Conservation (phyloP, 2,888 invertebrate species). For the Andrena chrysosceles region DNA sequence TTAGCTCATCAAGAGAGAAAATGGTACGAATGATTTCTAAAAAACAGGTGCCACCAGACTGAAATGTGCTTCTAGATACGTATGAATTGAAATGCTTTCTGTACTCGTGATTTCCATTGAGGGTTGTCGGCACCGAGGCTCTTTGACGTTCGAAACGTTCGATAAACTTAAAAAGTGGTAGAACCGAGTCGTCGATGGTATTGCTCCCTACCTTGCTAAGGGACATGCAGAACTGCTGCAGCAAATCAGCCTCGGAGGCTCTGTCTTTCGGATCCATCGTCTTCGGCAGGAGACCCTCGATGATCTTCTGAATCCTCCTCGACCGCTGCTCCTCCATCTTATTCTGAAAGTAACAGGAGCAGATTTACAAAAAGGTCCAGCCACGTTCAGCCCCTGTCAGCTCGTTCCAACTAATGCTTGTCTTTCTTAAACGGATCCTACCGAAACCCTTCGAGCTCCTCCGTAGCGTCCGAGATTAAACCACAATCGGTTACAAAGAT, state of each 20-base stretch:
- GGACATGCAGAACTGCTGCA: constrained; percentile 84
- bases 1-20: background rate
- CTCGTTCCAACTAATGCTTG: background rate
- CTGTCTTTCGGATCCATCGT: constrained; percentile 82
- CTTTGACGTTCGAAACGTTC: background rate
- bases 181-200: background rate
- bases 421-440: background rate
- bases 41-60: too few relatives aligned
- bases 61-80: background rate
- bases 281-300: constrained; percentile 82
- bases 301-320: constrained; percentile 82
- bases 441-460: background rate
- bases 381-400: background rate
- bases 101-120: too few relatives aligned
- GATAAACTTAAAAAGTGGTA: background rate
- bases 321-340: constrained; percentile 82
- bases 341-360: constrained; percentile 75
- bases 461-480: background rate
- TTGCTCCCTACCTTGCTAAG: constrained; percentile 81
- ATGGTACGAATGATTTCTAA: background rate
- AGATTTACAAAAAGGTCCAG: background rate
- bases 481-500: background rate
- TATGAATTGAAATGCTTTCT: too few relatives aligned
- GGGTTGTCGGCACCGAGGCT: background rate
- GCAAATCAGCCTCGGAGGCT: constrained; percentile 83